Conservation (phyloP, 2,888 invertebrate genomes). For the Aethes cnicana region DNA sequence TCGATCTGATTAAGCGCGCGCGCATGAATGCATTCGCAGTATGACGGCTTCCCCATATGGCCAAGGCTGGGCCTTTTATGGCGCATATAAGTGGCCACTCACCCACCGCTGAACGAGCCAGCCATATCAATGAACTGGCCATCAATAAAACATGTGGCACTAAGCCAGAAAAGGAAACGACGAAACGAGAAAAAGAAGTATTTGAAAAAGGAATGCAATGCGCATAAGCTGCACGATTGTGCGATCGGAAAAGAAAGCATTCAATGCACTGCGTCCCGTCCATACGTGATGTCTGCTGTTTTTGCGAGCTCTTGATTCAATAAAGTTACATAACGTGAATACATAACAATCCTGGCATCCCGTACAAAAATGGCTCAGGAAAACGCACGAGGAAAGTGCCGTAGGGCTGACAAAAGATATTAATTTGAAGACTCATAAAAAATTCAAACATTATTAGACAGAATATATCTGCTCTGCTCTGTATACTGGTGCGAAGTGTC, state of each 20-base stretch:
- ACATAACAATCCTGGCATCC: constrained; percentile 51
- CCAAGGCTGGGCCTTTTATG: constrained; percentile 80
- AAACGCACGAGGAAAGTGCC: no score
- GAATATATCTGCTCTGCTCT: no score
- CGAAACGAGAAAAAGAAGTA: constrained; percentile 80
- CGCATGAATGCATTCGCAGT: constrained; percentile 77
- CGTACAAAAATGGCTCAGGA: constrained; percentile 33
- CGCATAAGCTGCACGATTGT: constrained; percentile 66
- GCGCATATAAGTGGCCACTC: constrained; percentile 80
- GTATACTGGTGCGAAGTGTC: no score
- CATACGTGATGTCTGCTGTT: constrained; percentile 67
- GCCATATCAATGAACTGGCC: constrained; percentile 81
- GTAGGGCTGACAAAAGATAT: no score
- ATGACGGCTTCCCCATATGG: constrained; percentile 79
- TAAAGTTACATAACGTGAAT: constrained; percentile 58
- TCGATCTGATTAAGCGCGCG: constrained; percentile 69
- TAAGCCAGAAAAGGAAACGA: constrained; percentile 78
- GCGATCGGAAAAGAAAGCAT: constrained; percentile 74
- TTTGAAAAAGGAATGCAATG: constrained; percentile 73
- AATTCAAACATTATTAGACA: no score
- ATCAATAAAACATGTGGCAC: constrained; percentile 82
- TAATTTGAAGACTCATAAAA: no score
- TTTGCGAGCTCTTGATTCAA: constrained; percentile 52
- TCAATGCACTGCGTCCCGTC: constrained; percentile 70
- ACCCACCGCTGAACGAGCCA: constrained; percentile 79